A percentile compares a stretch with the other conserved stretches of the same genome.
Conservation (phyloP, 2,888 invertebrate species). For the Halictus quadricinctus region DNA sequence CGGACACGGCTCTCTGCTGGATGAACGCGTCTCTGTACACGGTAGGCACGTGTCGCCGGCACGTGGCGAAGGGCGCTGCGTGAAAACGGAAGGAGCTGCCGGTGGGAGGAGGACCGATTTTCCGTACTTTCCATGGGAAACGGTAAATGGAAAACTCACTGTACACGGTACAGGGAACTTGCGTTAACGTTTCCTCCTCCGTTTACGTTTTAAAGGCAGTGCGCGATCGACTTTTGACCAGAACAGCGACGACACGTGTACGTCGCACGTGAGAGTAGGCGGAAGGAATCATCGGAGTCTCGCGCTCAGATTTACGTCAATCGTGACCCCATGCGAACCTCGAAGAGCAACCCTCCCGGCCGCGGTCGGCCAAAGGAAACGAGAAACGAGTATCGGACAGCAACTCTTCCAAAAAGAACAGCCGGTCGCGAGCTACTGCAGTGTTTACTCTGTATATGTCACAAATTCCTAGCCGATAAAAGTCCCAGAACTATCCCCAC, state of each 20-base stretch:
- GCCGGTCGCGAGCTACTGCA: not conserved
- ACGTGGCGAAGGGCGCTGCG: constrained; percentile 26
- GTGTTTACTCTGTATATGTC: no score
- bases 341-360: constrained; percentile 38
- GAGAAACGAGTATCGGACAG: no score
- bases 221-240: constrained; percentile 54
- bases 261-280: constrained; percentile 65
- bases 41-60: constrained; percentile 37
- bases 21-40: not conserved
- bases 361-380: not conserved
- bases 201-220: not conserved
- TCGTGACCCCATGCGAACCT: constrained; percentile 60
- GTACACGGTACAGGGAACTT: not conserved
- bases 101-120: not conserved
- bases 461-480: no score
- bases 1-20: not conserved
- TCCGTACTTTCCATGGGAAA: not conserved
- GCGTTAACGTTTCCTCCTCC: constrained; percentile 23
- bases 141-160: not conserved
- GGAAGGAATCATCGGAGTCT: constrained; percentile 63
- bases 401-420: not conserved
- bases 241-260: constrained; percentile 58
- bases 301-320: constrained; percentile 66
- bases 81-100: not conserved
- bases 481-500: no score